A percentile compares a stretch with the other conserved stretches of the same genome.
Evolutionary conservation across 35 echinoderm and acorn worm genomes (phyloP).

Genomic region (Heliocidaris tuberculata): DNA sequence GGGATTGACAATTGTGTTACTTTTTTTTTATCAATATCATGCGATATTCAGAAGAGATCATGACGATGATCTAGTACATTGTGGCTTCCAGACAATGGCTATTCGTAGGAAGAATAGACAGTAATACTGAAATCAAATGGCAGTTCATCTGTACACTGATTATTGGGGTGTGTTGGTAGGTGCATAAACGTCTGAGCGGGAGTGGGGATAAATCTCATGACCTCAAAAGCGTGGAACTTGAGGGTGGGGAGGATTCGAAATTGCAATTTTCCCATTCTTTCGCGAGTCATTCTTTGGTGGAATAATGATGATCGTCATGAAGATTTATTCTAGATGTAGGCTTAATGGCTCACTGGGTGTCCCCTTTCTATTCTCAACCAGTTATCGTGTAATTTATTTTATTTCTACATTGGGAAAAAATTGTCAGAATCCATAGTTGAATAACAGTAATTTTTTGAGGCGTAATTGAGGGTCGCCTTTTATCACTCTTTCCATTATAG

Average conservation of each 20-base stretch:
- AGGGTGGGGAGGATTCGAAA: neutral
- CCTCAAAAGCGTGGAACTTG: too few species aligned
- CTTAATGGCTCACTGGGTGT: neutral
- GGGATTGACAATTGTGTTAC: slow-evolving; percentile 36
- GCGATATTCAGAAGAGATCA: neutral
- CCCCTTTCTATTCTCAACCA: neutral
- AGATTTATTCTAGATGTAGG: neutral
- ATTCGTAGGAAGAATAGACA: too few species aligned
- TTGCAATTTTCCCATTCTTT: neutral
- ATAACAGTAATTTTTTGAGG: neutral
- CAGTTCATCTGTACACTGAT: too few species aligned
- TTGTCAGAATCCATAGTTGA: neutral
- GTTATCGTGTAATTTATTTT: neutral
- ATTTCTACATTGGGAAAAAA: neutral
- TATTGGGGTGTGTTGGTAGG: too few species aligned
- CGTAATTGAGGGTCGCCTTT: neutral
- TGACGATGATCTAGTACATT: neutral
- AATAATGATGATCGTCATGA: neutral
- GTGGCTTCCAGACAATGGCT: neutral
- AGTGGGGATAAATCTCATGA: too few species aligned
- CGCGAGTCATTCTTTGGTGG: neutral
- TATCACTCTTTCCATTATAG: neutral
- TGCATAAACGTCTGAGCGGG: neutral
- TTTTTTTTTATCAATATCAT: neutral
- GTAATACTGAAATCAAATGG: too few species aligned